Conservation (phyloP, 2,888 invertebrate genomes). For the Caenorhabditis doughertyi region DNA sequence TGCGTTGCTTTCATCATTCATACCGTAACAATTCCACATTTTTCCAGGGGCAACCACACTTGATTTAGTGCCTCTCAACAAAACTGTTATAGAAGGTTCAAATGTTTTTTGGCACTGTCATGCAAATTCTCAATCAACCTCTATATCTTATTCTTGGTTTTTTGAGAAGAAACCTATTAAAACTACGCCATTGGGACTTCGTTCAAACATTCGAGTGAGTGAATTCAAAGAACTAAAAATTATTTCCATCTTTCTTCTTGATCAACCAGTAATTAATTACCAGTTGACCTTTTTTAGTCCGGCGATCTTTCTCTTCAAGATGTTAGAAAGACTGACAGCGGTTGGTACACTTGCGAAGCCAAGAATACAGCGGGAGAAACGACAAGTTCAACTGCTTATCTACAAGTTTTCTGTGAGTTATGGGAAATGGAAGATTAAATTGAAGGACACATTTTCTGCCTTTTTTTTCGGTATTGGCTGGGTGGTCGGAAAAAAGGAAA, state of each 20-base stretch:
- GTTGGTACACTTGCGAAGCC: conserved; percentile 80
- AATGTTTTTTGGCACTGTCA: conserved; percentile 80
- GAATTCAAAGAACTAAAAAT: background rate
- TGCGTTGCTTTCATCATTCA: conserved; percentile 54
- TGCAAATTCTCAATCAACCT: conserved; percentile 76
- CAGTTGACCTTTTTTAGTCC: conserved; percentile 65
- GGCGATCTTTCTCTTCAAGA: conserved; percentile 78
- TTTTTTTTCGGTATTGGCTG: conserved; percentile 12
- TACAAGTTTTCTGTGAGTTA: conserved; percentile 80
- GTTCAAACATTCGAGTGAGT: conserved; percentile 75
- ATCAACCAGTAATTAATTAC: background rate
- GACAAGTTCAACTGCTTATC: conserved; percentile 72
- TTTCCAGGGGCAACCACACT: conserved; percentile 69
- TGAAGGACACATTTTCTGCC: conserved; percentile 6
- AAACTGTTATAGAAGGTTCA: conserved; percentile 78
- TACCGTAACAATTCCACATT: background rate
- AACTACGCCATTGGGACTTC: conserved; percentile 74
- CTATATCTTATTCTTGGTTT: conserved; percentile 77
- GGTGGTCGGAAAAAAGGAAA: conserved; percentile 7
- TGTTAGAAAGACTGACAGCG: conserved; percentile 76
- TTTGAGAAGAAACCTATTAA: conserved; percentile 74
- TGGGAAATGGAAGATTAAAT: background rate
- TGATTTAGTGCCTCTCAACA: conserved; percentile 75
- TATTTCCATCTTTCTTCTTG: background rate
- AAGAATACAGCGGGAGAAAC: conserved; percentile 72